Percentiles rank a stretch among this genome's conserved stretches.
phyloP scores from a whole-genome alignment of 2,113 vertebrate genomes.

The Triplophysa tibetana region DNA sequence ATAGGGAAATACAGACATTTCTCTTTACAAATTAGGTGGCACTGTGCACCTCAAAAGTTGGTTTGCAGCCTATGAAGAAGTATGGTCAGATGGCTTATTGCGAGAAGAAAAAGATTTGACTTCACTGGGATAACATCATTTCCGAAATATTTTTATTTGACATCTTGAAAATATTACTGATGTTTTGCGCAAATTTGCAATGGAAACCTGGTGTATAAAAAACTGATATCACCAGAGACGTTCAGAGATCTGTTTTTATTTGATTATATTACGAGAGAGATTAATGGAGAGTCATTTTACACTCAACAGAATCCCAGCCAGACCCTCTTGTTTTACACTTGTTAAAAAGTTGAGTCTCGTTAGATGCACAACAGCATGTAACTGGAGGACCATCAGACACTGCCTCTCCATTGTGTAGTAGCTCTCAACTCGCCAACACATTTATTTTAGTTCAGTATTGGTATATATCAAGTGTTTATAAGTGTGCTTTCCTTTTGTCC shows the following conservation, averaged over 20 bases:
- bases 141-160: too few relatives aligned
- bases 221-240: not conserved
- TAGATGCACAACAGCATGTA: not conserved
- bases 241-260: not conserved
- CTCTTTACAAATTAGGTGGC: too few relatives aligned
- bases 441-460: not conserved
- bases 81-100: too few relatives aligned
- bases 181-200: too few relatives aligned
- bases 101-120: too few relatives aligned
- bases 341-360: conserved; percentile 1
- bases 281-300: conserved; percentile 18
- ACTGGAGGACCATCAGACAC: conserved; percentile 15
- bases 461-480: not conserved
- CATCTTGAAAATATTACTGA: too few relatives aligned
- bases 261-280: conserved; percentile 10
- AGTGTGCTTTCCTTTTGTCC: not conserved
- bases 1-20: too few relatives aligned
- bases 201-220: not conserved
- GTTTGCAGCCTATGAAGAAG: too few relatives aligned
- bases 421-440: not conserved
- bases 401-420: conserved; percentile 2
- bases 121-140: too few relatives aligned
- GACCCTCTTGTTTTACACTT: not conserved
- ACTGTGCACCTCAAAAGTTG: too few relatives aligned
- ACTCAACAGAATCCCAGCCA: not conserved